Evolutionary conservation across 2,113 vertebrate genomes (phyloP).

Genomic region (Cynopterus brachyotis): DNA sequence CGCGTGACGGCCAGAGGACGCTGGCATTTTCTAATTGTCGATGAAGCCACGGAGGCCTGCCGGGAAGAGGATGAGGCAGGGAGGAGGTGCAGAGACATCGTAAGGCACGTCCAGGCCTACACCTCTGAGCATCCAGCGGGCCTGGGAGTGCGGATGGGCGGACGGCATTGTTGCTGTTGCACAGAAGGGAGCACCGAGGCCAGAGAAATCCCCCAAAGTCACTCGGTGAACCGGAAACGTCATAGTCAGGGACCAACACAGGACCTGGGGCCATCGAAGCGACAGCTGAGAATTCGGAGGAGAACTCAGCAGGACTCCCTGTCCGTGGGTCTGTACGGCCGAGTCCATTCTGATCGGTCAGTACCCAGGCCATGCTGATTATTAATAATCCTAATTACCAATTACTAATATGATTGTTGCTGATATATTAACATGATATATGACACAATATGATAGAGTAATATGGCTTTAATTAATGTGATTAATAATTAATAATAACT

Average conservation of each 20-base stretch:
- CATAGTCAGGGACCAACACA: not conserved
- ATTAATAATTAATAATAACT: not conserved
- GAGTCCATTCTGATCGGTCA: not conserved
- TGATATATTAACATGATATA: not conserved
- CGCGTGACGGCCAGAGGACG: not conserved
- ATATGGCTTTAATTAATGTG: not conserved
- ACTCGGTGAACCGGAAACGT: not conserved
- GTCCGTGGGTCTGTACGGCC: accelerated
- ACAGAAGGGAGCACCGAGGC: not conserved
- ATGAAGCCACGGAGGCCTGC: not conserved
- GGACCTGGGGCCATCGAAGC: not conserved
- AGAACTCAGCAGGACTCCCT: not conserved
- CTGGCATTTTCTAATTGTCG: not conserved
- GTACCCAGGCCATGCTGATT: not conserved
- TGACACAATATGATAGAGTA: not conserved
- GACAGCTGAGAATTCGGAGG: not conserved
- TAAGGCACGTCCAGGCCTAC: not conserved
- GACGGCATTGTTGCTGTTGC: not conserved
- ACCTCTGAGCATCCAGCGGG: not conserved
- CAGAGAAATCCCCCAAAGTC: not conserved
- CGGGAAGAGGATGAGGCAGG: no score
- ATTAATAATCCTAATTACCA: not conserved
- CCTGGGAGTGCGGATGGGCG: not conserved
- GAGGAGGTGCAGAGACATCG: no score
- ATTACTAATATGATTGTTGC: not conserved